Conservation (phyloP, 2,888 invertebrate genomes). For the Aphidoletes aphidimyza region DNA sequence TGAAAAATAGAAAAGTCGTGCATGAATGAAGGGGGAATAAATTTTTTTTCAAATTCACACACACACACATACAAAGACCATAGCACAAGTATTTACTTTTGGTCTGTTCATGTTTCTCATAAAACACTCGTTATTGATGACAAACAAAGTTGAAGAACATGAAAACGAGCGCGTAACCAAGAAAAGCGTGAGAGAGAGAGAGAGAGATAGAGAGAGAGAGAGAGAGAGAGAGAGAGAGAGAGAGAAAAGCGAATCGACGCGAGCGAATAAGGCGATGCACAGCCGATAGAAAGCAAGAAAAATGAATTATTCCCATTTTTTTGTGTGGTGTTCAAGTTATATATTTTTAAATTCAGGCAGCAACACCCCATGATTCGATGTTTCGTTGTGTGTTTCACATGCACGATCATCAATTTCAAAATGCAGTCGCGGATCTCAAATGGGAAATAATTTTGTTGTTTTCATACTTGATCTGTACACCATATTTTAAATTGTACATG, state of each 20-base stretch:
- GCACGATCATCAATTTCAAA: slow-evolving; percentile 14
- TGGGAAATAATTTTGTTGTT: background rate
- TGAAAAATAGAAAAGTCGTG: slow-evolving; percentile 51
- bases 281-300: slow-evolving; percentile 20
- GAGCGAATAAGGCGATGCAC: slow-evolving; percentile 1
- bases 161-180: background rate
- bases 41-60: too few relatives aligned
- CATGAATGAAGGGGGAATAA: slow-evolving; percentile 18
- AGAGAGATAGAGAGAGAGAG: background rate
- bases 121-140: slow-evolving; percentile 47
- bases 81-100: background rate
- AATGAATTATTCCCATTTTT: background rate
- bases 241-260: background rate
- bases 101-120: slow-evolving; percentile 8
- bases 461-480: background rate
- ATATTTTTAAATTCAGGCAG: too few relatives aligned
- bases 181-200: too few relatives aligned
- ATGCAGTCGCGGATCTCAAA: background rate
- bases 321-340: too few relatives aligned
- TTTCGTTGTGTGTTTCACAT: background rate
- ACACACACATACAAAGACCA: background rate
- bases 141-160: background rate
- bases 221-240: background rate
- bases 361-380: slow-evolving; percentile 38
- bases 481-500: slow-evolving; percentile 49